Percentiles rank a stretch among this genome's conserved stretches.
phyloP scores from a whole-genome alignment of 2,888 invertebrate species.

The Ommatoiulus sabulosus region DNA sequence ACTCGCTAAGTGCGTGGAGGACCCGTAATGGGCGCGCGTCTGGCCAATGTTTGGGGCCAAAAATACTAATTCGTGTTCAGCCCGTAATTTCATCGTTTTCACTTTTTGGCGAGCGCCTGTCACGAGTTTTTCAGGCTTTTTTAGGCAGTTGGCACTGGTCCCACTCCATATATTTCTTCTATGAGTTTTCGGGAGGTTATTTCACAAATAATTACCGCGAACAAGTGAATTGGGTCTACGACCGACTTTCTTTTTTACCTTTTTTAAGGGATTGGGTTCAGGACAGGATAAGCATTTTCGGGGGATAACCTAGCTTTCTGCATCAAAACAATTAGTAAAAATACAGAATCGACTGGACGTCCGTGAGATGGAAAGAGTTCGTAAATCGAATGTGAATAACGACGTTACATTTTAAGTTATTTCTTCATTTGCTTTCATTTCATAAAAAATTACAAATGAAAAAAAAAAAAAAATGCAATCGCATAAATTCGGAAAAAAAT shows the following conservation, averaged over 20 bases:
- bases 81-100: constrained; percentile 1
- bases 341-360: too few relatives aligned
- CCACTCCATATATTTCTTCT: background rate
- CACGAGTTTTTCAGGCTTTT: constrained; percentile 7
- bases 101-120: background rate
- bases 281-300: constrained; percentile 28
- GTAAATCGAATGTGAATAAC: too few relatives aligned
- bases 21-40: background rate
- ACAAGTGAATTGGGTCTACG: constrained; percentile 28
- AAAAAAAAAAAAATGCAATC: too few relatives aligned
- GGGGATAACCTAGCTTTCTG: constrained; percentile 14
- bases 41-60: constrained; percentile 34
- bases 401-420: too few relatives aligned
- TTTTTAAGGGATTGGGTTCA: constrained; percentile 28
- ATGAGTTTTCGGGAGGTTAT: constrained; percentile 34
- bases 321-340: background rate
- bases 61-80: background rate
- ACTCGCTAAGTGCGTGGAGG: constrained; percentile 2
- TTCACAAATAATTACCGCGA: constrained; percentile 10
- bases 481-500: too few relatives aligned
- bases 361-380: too few relatives aligned
- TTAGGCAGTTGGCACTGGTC: constrained; percentile 1
- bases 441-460: too few relatives aligned
- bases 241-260: constrained; percentile 27
- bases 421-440: too few relatives aligned